These are phyloP conservation scores for Ptiloglossa arizonensis DNA, from an alignment of 1,140 invertebrate species.

Conservation along the genomic window DNA sequence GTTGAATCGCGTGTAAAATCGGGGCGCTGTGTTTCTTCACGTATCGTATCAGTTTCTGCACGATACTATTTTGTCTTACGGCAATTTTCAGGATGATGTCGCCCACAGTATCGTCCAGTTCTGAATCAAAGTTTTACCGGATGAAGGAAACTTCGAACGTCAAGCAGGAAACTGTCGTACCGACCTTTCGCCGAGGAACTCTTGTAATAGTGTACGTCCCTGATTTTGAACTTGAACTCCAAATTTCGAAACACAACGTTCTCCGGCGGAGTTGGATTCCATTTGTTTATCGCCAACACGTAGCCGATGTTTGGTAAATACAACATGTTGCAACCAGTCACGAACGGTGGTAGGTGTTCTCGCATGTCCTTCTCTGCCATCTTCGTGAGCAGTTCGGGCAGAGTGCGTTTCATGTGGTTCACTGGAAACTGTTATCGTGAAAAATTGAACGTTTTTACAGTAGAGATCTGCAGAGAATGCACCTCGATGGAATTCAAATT, in stretches of 20 bases:
- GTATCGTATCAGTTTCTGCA: slow-evolving; percentile 86
- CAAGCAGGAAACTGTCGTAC: background rate
- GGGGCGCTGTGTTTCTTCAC: slow-evolving; percentile 84
- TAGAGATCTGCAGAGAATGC: too few species aligned
- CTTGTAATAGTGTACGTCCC: slow-evolving; percentile 88
- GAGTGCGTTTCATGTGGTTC: slow-evolving; percentile 50
- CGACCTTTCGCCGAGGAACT: slow-evolving; percentile 88
- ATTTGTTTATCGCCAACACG: slow-evolving; percentile 87
- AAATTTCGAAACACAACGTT: slow-evolving; percentile 84
- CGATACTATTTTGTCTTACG: slow-evolving; percentile 88
- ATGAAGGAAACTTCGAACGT: too few species aligned
- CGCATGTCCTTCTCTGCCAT: slow-evolving; percentile 87
- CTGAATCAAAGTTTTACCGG: slow-evolving; percentile 83
- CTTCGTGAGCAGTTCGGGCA: slow-evolving; percentile 84
- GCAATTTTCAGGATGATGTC: slow-evolving; percentile 89
- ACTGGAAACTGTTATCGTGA: slow-evolving; percentile 5
- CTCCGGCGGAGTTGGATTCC: slow-evolving; percentile 82
- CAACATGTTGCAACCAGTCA: slow-evolving; percentile 88
- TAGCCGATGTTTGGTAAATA: slow-evolving; percentile 93
- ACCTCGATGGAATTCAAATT: too few species aligned
- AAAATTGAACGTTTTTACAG: too few species aligned
- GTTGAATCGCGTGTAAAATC: slow-evolving; percentile 85
- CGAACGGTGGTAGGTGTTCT: slow-evolving; percentile 84
- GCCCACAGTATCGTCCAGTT: slow-evolving; percentile 88
- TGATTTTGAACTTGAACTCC: slow-evolving; percentile 88